A percentile compares a stretch with the other conserved stretches of the same genome.
Evolutionary conservation across 2,797 vertebrate genomes (phyloP).

Genomic region (Spheniscus humboldti): DNA sequence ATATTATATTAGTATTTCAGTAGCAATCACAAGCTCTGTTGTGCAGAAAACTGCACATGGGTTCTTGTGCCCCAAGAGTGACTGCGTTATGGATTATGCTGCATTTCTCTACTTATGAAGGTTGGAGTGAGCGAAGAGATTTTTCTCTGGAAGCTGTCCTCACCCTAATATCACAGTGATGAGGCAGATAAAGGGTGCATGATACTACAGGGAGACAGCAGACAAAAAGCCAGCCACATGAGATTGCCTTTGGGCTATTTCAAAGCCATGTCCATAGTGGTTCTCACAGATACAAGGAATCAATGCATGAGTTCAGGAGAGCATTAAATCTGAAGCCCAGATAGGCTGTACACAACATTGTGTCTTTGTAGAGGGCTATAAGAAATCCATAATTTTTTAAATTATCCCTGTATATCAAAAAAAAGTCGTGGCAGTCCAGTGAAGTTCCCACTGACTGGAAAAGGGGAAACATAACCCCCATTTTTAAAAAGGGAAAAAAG

Average conservation of each 20-base stretch:
- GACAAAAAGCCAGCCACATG: neutral
- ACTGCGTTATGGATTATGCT: neutral
- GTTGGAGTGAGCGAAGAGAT: neutral
- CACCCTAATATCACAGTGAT: neutral
- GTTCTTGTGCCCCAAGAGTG: accelerated
- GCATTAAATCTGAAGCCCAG: neutral
- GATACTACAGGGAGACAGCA: neutral
- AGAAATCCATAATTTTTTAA: neutral
- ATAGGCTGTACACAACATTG: neutral
- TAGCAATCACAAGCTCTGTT: neutral
- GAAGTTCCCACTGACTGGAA: too few species aligned
- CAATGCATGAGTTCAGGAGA: neutral
- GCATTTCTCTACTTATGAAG: neutral
- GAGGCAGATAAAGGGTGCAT: neutral
- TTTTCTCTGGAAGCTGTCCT: neutral
- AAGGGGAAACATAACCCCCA: too few species aligned
- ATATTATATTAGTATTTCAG: neutral
- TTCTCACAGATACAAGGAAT: neutral
- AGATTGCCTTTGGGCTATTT: neutral
- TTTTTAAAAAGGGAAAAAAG: too few species aligned
- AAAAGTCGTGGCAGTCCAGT: too few species aligned
- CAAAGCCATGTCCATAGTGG: neutral
- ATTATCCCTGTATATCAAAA: neutral
- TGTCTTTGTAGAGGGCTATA: neutral
- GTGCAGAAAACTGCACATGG: neutral